Evolutionary conservation across 2,113 vertebrate genomes (phyloP).

Genomic region (Thomomys bottae): DNA sequence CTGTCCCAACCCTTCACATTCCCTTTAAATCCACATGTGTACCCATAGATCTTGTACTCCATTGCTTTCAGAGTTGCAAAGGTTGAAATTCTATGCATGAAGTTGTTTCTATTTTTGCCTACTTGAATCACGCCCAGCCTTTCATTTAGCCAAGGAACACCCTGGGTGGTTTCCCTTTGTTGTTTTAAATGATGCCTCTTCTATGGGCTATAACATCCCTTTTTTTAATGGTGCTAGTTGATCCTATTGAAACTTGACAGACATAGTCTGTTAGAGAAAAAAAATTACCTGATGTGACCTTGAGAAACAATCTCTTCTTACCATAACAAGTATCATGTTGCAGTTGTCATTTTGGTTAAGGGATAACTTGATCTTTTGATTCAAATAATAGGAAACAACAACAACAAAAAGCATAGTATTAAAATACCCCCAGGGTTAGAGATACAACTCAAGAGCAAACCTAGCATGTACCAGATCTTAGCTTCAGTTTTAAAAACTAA

Average conservation of each 20-base stretch:
- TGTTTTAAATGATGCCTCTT: neutral
- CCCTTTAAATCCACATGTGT: neutral
- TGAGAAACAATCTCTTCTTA: conserved; percentile 34
- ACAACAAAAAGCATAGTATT: neutral
- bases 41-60: neutral
- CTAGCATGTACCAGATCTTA: neutral
- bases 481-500: neutral
- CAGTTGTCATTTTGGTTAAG: conserved; percentile 19
- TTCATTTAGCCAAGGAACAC: neutral
- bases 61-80: neutral
- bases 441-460: neutral
- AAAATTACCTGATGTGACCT: neutral
- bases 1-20: neutral
- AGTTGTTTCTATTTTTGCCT: neutral
- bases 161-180: neutral
- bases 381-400: conserved; percentile 10
- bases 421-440: neutral
- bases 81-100: neutral
- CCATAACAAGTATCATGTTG: neutral
- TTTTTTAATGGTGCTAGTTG: conserved; percentile 26
- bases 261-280: conserved; percentile 44
- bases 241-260: conserved; percentile 54
- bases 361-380: conserved; percentile 11
- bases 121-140: neutral
- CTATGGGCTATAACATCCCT: neutral